These are phyloP conservation scores for Glossosoma conforme DNA, from an alignment of 1,140 invertebrate species.

Conservation along the genomic window DNA sequence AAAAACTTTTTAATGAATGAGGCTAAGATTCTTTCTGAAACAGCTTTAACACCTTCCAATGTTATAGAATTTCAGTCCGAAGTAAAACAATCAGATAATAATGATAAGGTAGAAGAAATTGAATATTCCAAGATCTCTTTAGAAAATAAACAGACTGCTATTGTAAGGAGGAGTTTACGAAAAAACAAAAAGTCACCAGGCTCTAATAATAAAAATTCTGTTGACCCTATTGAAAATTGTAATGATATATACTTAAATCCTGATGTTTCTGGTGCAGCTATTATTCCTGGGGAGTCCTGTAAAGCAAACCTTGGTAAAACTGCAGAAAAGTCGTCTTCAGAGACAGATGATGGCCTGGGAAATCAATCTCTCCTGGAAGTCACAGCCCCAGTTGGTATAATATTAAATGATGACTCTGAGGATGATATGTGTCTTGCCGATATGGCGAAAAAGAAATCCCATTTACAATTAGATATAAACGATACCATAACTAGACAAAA, in stretches of 20 bases:
- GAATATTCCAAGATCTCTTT: conserved; percentile 1
- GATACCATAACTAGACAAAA: too few species aligned
- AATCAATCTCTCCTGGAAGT: too few species aligned
- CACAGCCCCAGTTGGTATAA: too few species aligned
- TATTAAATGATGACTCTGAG: conserved; percentile 22
- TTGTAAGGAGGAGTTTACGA: conserved; percentile 13
- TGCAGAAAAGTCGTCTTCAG: neutral
- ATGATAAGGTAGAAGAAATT: neutral
- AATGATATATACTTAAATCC: conserved; percentile 18
- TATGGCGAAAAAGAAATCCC: conserved; percentile 24
- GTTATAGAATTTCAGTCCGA: conserved; percentile 13
- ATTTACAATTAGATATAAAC: too few species aligned
- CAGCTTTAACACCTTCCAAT: conserved; percentile 18
- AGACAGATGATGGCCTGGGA: too few species aligned
- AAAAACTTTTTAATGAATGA: conserved; percentile 17
- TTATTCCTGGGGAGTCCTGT: conserved; percentile 17
- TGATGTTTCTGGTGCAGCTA: conserved; percentile 17
- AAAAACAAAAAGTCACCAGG: conserved; percentile 21
- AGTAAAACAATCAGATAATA: neutral
- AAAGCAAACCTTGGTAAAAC: conserved; percentile 18
- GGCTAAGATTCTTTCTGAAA: conserved; percentile 19
- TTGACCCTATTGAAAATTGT: conserved; percentile 12
- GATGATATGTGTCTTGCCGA: conserved; percentile 28
- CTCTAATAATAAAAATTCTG: conserved; percentile 1
- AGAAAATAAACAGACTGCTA: conserved; percentile 13